A percentile compares a stretch with the other conserved stretches of the same genome.
phyloP scores from a whole-genome alignment of 2,888 invertebrate genomes.

The Luffia ferchaultella region DNA sequence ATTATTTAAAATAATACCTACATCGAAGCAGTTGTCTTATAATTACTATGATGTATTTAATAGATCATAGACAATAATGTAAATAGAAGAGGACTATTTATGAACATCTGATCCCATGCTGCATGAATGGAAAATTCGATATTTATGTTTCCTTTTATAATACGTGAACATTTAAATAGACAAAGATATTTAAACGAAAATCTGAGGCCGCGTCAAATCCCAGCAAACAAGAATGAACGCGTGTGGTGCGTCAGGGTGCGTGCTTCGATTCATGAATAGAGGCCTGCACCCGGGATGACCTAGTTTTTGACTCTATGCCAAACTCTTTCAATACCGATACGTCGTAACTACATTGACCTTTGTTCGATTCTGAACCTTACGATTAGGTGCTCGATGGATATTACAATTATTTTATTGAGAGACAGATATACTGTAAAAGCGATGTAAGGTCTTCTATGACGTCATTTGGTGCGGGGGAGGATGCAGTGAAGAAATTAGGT shows the following conservation, averaged over 20 bases:
- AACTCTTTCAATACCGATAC: constrained; percentile 17
- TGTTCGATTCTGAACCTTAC: constrained; percentile 5
- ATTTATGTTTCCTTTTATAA: too few species aligned
- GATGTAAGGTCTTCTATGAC: constrained; percentile 48
- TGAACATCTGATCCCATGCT: too few species aligned
- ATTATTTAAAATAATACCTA: too few species aligned
- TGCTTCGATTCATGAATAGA: constrained; percentile 66
- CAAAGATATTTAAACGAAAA: too few species aligned
- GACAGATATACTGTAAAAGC: neutral
- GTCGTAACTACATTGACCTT: constrained; percentile 20
- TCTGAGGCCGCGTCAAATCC: too few species aligned
- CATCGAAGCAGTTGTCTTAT: too few species aligned
- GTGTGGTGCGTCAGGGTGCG: constrained; percentile 39
- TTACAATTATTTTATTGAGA: neutral
- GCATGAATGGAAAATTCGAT: too few species aligned
- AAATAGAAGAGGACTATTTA: too few species aligned
- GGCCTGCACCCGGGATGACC: constrained; percentile 74
- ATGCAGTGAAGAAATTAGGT: constrained; percentile 62
- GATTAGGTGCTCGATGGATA: constrained; percentile 6
- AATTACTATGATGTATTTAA: too few species aligned
- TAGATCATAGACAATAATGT: too few species aligned
- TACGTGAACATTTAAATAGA: too few species aligned
- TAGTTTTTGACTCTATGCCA: constrained; percentile 63
- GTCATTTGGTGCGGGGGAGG: constrained; percentile 60
- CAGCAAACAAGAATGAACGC: constrained; percentile 60